phyloP scores from a whole-genome alignment of 2,113 vertebrate species.

The Pelecanoides urinatrix region DNA sequence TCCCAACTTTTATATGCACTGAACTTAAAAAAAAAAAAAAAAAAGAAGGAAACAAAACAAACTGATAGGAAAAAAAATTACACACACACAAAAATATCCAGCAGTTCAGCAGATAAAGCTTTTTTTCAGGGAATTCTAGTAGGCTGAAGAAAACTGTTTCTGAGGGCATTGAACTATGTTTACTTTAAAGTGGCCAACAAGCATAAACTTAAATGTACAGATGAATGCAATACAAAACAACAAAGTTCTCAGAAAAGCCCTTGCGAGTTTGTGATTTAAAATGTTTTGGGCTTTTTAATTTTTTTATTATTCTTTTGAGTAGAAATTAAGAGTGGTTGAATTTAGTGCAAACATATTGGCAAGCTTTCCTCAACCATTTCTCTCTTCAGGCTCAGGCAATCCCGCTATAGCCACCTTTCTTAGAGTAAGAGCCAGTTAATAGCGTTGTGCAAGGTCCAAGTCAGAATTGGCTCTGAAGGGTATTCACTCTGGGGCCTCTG shows the following conservation, averaged over 20 bases:
- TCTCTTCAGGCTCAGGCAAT: constrained; percentile 62
- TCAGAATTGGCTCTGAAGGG: constrained; percentile 65
- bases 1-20: constrained; percentile 66
- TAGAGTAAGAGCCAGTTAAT: constrained; percentile 63
- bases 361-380: constrained; percentile 38
- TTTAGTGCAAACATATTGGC: constrained; percentile 42
- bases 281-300: neutral
- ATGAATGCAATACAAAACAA: neutral
- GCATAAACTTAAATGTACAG: neutral
- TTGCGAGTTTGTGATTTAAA: constrained; percentile 33
- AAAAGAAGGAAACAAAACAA: constrained; percentile 42
- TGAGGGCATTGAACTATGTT: constrained; percentile 62
- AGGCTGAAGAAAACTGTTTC: constrained; percentile 61
- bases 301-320: neutral
- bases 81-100: constrained; percentile 41
- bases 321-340: constrained; percentile 50
- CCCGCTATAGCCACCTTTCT: constrained; percentile 70
- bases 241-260: constrained; percentile 18
- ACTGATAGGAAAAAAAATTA: constrained; percentile 56
- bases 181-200: constrained; percentile 47
- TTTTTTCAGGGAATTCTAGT: constrained; percentile 67
- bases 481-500: constrained; percentile 77
- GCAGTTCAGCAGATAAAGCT: constrained; percentile 62
- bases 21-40: neutral
- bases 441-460: constrained; percentile 68